Base-by-base conservation (phyloP, 1,140 invertebrate species). In the Philopotamus ludificatus region DNA sequence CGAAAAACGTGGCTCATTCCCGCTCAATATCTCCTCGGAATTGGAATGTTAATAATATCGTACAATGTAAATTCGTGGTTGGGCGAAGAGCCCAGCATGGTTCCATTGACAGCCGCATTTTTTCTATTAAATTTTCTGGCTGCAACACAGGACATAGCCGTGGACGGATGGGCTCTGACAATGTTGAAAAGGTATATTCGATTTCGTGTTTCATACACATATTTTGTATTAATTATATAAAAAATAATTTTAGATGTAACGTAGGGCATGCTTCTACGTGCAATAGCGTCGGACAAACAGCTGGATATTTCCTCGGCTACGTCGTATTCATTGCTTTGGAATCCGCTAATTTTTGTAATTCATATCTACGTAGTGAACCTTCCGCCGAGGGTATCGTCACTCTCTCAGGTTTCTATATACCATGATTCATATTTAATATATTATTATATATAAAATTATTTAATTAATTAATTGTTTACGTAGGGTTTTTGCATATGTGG, bases 221-320 rank as follows among this genome's bases (percentile, higher is more conserved):
- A 26, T 4, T 50, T 53, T 51, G 23, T 51, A 49, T 47, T 68
- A 55, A 64, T 68, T 68, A 72, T 15, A 28, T 51, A n/a, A n/a
- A n/a, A n/a, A n/a, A n/a, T n/a, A 26, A 42, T 76, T 82, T 73
- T 76, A 85, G 85, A 83, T 89, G 85, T 74, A 99, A 99, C 82
- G 94, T 99, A 26, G 95, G 94, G n/a, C 96, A 98, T 81, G 98
- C 97, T 7, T 98, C 96, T 9, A 99, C 97, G 0, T 99, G 98
- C 76, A 99, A 99, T 74, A 93, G 92, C 72, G 95, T 99, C 8
- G 98, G 98, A 15, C 97, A 99, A 82, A 99, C 96, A 0, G 91
- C 94, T 59, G 98, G 98, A 1, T 98, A 94, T 78, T 99, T 99
- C 74, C 79, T 99, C 1, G 97, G 98, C 39, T 98, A 98, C 82